Base-by-base conservation (phyloP, 2,888 invertebrate species). In the Ormyrus labotus region DNA sequence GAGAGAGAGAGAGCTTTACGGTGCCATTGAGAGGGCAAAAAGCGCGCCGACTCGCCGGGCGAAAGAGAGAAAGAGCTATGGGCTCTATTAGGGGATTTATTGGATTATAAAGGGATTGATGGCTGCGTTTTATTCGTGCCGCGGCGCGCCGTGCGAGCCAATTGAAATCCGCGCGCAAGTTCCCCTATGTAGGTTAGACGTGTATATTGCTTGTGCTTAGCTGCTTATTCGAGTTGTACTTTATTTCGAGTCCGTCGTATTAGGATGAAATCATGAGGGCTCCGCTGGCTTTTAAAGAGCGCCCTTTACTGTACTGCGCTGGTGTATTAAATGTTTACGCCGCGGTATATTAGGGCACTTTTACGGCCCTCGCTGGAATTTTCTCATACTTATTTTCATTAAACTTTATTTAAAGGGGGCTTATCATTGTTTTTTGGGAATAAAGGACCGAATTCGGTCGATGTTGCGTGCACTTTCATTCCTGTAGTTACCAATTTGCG, bases 71-170 rank as follows among this genome's bases (percentile, higher is more conserved):
- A 70, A 74, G 78, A 76, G 67, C 65, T 72, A 76, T 69, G 64
- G 73, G 58, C 64, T 78, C 78, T 69, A 78, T 78, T 78, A 81
- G 55, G 55, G 69, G 78, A 81, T 78, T 78, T 78, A 81, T 81
- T 69, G 81, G 64, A 70, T 81, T 78, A 75, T 81, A 81, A 78
- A 70, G 78, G 61, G 70, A 75, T 81, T 67, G 78, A 78, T 71
- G 65, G 57, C 61, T 55, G 71, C 70, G 71, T 63, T 81, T 81
- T 55, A 70, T 70, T 77, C 73, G 48, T 68, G 74, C 50, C 57
- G 70, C 60, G 58, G 19, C 47, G 13, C 51, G 53, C 60, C 11
- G 64, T 13, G 57, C 58, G 19, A n/a, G 51, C 19, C 6, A 68
- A 78, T 68, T 67, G 73, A 73, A 78, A 78, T 70, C 64, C 60